These are phyloP conservation scores for Ormyrus pomaceus DNA, from an alignment of 2,888 invertebrate genomes.

Conservation along the genomic window DNA sequence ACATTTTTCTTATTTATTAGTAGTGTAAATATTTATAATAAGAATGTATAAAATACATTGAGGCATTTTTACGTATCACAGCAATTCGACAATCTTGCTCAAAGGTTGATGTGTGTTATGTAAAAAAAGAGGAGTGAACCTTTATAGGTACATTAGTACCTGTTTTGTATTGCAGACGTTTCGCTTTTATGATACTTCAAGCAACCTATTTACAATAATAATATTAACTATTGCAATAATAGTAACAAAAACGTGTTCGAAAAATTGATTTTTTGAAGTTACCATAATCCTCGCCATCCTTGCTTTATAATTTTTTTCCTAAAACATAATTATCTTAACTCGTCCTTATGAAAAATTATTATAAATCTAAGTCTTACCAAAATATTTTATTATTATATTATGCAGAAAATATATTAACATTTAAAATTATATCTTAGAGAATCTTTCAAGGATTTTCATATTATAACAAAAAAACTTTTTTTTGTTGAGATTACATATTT, in stretches of 20 bases:
- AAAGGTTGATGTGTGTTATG: slow-evolving; percentile 43
- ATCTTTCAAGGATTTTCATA: too few relatives aligned
- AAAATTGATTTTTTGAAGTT: slow-evolving; percentile 40
- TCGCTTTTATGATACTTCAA: slow-evolving; percentile 21
- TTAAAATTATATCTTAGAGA: too few relatives aligned
- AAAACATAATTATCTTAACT: slow-evolving; percentile 14
- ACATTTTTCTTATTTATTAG: slow-evolving; percentile 8
- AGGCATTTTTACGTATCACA: slow-evolving; percentile 26
- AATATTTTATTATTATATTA: too few relatives aligned
- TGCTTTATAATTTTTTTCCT: slow-evolving; percentile 12
- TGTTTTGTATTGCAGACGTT: slow-evolving; percentile 30
- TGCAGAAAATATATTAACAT: too few relatives aligned
- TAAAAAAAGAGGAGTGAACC: slow-evolving; percentile 29
- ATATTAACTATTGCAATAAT: slow-evolving; percentile 46
- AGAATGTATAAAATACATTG: not conserved
- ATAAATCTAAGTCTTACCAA: not conserved
- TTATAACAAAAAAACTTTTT: too few relatives aligned
- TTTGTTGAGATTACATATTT: too few relatives aligned
- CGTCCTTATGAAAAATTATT: slow-evolving; percentile 46
- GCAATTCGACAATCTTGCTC: slow-evolving; percentile 48
- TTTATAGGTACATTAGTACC: slow-evolving; percentile 31
- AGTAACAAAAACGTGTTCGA: slow-evolving; percentile 31
- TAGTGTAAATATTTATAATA: slow-evolving; percentile 11
- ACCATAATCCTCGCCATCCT: slow-evolving; percentile 36
- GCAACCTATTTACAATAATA: slow-evolving; percentile 40